Evolutionary conservation across 2,797 vertebrate genomes (phyloP), one percentile per base, ranked within the genome.

Genomic region (Ibycter americanus): DNA sequence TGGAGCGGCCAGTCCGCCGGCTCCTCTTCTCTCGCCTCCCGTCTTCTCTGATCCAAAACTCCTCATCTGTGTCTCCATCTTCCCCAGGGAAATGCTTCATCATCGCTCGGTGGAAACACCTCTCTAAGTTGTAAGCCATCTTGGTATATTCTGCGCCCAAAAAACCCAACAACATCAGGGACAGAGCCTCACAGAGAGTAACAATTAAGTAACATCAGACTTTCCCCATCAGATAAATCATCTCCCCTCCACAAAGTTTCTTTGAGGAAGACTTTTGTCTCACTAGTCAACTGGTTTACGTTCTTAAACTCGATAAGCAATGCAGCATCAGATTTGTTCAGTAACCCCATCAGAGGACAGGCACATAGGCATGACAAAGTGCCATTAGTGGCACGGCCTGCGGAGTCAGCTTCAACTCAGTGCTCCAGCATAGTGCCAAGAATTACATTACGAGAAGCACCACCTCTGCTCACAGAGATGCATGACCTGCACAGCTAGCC

Each of bases 11-110:
- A 3, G 89, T 85, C 17, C 99, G 98, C 47, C 97, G 98, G 72
- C 98, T 98, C 88, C 99, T 99, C 93, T 99, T 99, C 74, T 99
- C 99, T 78, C 99, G 98, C 31, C 98, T 99, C 78, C 99, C 99
- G 2, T 99, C 99, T 63, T 98, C 98, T 91, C 97, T 98, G 88
- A 99, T 96, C 97, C 99, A 99, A 94, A 99, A 99, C 84, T 99
- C 99, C 73, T 99, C 99, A 29, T 99, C 99, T 0, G 99, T 99
- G 97, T 99, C 99, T 6, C 98, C 99, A 17, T 99, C 99, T 97
- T 99, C 99, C 5, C 99, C 98, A 29, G 99, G 99, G 83, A 99
- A 99, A 97, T 99, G 99, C 97, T 99, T 99, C 55, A 98, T 97
- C 96, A 99, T 98, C 6, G 99, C 99, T 74, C 99, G 99, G 97